Conservation (phyloP, 2,113 vertebrate species). For the Solea solea region DNA sequence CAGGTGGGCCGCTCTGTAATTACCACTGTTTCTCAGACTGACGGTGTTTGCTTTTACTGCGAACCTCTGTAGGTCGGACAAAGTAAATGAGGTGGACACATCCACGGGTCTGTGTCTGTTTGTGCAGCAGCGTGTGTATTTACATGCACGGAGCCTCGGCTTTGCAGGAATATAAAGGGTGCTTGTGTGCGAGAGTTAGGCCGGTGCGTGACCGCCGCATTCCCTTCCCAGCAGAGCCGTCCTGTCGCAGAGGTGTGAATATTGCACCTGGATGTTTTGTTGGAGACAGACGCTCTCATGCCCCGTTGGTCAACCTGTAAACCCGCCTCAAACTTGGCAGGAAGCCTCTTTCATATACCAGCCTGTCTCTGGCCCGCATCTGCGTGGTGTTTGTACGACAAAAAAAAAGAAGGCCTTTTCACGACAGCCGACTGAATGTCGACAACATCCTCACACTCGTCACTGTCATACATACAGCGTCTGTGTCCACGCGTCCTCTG, state of each 20-base stretch:
- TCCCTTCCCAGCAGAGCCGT: constrained; percentile 66
- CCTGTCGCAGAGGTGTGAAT: constrained; percentile 73
- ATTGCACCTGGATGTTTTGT: constrained; percentile 80
- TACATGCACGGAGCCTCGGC: constrained; percentile 34
- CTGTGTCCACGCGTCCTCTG: constrained; percentile 17
- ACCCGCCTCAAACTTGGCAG: constrained; percentile 54
- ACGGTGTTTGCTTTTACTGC: constrained; percentile 40
- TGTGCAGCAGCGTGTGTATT: constrained; percentile 33
- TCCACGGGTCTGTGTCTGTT: constrained; percentile 44
- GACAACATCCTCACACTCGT: constrained; percentile 22
- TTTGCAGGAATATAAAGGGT: constrained; percentile 66
- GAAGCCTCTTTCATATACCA: constrained; percentile 12
- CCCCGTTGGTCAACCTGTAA: constrained; percentile 65
- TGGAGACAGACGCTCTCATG: constrained; percentile 69
- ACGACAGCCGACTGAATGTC: constrained; percentile 1
- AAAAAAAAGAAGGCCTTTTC: constrained; percentile 56
- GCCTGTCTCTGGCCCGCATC: constrained; percentile 32
- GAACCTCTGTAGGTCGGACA: constrained; percentile 11
- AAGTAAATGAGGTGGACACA: constrained; percentile 36
- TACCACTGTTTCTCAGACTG: constrained; percentile 26
- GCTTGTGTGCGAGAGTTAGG: constrained; percentile 63
- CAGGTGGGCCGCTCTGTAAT: constrained; percentile 34
- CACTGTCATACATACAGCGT: background rate
- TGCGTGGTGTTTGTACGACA: constrained; percentile 52
- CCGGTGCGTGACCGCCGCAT: constrained; percentile 67